Evolutionary conservation across 2,797 vertebrate species (phyloP).

Genomic region (Mormyrops boulengeri): DNA sequence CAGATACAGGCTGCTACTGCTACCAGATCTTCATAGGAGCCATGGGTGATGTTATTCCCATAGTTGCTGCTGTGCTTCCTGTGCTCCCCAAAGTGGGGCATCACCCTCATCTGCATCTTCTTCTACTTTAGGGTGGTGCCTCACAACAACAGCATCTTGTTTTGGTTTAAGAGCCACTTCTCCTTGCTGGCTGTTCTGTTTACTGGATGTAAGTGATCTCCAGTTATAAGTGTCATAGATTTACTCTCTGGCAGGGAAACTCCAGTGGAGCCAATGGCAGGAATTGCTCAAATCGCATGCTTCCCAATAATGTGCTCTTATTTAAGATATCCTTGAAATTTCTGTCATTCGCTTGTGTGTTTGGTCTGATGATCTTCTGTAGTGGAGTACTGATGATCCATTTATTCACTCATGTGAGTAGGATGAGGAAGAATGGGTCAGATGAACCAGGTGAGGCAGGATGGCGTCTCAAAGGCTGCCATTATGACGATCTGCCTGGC

Average conservation of each 20-base stretch:
- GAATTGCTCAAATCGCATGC: background rate
- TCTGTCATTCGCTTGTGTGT: background rate
- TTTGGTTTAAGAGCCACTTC: background rate
- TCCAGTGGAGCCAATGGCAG: background rate
- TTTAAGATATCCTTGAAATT: background rate
- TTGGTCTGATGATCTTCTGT: background rate
- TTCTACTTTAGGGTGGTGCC: background rate
- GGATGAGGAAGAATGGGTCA: background rate
- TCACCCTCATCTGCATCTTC: background rate
- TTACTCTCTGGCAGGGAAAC: background rate
- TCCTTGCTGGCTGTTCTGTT: background rate
- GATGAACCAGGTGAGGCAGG: background rate
- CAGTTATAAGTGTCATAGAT: background rate
- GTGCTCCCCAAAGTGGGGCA: background rate
- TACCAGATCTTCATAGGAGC: background rate
- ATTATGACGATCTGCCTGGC: background rate
- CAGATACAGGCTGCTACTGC: background rate
- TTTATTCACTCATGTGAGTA: background rate
- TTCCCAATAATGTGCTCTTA: background rate
- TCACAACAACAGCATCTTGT: background rate
- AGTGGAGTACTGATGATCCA: background rate
- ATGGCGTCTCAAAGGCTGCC: background rate
- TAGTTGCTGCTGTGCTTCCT: background rate
- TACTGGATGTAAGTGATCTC: background rate
- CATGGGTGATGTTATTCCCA: background rate